A percentile compares a stretch with the other conserved stretches of the same genome.
Evolutionary conservation across 2,113 vertebrate species (phyloP).

Genomic region (Halichoerus grypus): DNA sequence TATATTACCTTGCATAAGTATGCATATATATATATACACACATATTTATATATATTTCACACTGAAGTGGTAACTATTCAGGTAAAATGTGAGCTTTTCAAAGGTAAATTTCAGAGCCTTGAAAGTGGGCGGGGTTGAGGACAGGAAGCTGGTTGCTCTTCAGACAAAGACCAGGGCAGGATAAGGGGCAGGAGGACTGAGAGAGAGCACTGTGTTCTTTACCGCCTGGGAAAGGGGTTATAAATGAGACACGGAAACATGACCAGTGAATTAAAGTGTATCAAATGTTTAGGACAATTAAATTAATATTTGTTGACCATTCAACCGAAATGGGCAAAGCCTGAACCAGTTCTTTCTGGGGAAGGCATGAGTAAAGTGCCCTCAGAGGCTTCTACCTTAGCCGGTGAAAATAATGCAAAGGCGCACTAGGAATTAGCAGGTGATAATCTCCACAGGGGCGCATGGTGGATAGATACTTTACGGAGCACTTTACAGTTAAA

Average conservation of each 20-base stretch:
- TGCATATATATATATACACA: no score
- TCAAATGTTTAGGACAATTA: background rate
- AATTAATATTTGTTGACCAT: background rate
- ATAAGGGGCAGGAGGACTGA: background rate
- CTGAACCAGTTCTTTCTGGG: background rate
- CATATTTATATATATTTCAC: no score
- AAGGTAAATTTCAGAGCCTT: background rate
- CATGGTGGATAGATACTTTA: accelerated
- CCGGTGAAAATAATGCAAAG: no score
- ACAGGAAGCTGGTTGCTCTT: background rate
- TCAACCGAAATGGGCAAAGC: background rate
- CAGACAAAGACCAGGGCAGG: background rate
- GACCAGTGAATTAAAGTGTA: background rate
- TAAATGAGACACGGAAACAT: background rate
- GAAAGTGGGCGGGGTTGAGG: accelerated
- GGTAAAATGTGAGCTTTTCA: no score
- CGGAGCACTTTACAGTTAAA: no score
- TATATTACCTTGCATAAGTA: background rate
- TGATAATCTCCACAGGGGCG: accelerated
- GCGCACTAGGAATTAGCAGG: accelerated
- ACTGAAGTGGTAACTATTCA: background rate
- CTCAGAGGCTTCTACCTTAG: no score
- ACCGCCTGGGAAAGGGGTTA: accelerated
- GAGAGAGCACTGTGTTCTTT: no score
- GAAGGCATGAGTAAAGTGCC: background rate